phyloP scores from a whole-genome alignment of 2,113 vertebrate genomes.

The Varanus salvator region DNA sequence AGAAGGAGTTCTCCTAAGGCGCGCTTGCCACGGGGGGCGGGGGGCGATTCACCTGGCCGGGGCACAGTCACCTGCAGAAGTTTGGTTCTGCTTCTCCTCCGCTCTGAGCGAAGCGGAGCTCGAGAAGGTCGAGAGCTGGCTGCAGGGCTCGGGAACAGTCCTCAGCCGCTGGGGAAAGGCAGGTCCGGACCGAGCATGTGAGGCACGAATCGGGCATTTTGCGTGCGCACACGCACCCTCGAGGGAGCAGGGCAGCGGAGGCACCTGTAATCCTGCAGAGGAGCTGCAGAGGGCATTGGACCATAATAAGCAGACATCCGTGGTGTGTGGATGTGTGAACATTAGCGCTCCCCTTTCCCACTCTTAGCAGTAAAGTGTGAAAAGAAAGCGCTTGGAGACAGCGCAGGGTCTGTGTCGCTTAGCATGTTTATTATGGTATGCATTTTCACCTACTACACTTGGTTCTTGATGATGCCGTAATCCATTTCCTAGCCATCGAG shows the following conservation, averaged over 20 bases:
- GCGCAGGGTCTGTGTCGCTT: background rate
- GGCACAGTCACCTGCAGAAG: background rate
- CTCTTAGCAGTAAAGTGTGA: background rate
- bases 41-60: background rate
- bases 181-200: background rate
- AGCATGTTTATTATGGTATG: background rate
- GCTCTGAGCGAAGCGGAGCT: no score
- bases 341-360: background rate
- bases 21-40: no score
- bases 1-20: background rate
- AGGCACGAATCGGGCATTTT: background rate
- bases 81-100: background rate
- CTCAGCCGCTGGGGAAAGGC: background rate
- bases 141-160: no score
- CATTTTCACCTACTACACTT: background rate
- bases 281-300: background rate
- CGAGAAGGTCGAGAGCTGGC: no score
- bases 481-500: background rate
- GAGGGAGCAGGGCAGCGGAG: background rate
- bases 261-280: conserved; percentile 31
- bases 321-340: background rate
- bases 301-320: background rate
- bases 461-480: background rate
- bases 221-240: conserved; percentile 4
- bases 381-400: background rate